Evolutionary conservation across 2,888 invertebrate species (phyloP).

Genomic region (Camponotus fellah): DNA sequence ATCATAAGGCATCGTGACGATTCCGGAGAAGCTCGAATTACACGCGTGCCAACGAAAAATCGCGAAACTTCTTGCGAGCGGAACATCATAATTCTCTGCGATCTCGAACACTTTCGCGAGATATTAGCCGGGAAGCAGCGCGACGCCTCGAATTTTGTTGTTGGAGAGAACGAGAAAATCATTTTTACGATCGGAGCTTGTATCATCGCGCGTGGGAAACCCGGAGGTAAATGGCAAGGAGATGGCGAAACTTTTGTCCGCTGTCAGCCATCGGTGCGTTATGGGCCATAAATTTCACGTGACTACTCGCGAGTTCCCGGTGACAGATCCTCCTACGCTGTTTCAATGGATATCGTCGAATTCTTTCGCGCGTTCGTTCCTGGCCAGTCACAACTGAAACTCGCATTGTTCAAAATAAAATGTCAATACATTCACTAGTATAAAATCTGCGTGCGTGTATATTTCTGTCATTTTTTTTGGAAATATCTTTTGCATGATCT

Average conservation of each 20-base stretch:
- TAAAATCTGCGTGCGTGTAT: neutral
- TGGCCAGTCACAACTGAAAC: slow-evolving; percentile 23
- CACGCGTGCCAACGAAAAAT: slow-evolving; percentile 16
- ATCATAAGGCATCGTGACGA: slow-evolving; percentile 22
- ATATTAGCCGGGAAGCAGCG: slow-evolving; percentile 50
- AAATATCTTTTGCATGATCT: neutral
- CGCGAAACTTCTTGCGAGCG: slow-evolving; percentile 11
- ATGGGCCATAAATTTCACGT: slow-evolving; percentile 67
- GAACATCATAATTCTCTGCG: slow-evolving; percentile 59
- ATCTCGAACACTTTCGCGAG: slow-evolving; percentile 52
- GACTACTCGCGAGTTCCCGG: slow-evolving; percentile 60
- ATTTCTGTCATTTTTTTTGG: neutral
- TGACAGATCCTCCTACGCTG: slow-evolving; percentile 28
- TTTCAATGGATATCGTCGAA: slow-evolving; percentile 25
- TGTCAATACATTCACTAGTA: neutral
- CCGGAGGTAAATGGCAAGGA: slow-evolving; percentile 19
- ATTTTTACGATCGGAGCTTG: slow-evolving; percentile 66
- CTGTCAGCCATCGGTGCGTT: slow-evolving; percentile 68
- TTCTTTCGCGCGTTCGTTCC: slow-evolving; percentile 23
- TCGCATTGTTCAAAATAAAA: slow-evolving; percentile 24
- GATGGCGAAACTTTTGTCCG: slow-evolving; percentile 65
- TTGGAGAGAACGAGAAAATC: slow-evolving; percentile 51
- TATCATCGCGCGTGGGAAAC: slow-evolving; percentile 53
- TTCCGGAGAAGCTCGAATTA: slow-evolving; percentile 17
- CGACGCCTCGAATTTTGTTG: neutral